A percentile compares a stretch with the other conserved stretches of the same genome.
Conservation (phyloP, 64 coral and sea anemone species). For the Montipora sp. region DNA sequence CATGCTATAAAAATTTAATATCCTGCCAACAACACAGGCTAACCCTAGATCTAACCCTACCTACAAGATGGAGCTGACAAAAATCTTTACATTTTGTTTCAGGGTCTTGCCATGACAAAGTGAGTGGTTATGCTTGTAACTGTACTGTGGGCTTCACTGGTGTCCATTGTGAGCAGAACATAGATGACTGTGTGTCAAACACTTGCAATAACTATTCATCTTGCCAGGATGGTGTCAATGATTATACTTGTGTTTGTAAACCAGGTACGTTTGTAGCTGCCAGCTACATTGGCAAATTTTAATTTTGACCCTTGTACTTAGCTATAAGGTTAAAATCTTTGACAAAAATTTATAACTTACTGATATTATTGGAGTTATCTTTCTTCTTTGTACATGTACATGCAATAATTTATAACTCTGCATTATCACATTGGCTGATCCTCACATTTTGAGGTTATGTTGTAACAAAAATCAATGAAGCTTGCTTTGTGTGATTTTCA, state of each 20-base stretch:
- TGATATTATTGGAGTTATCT: background rate
- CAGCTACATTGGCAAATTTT: background rate
- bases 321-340: background rate
- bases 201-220: slow-evolving; percentile 57
- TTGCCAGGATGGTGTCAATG: slow-evolving; percentile 77
- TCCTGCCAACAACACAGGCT: no score
- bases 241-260: slow-evolving; percentile 80
- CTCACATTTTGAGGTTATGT: no score
- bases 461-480: no score
- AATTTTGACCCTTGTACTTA: no score
- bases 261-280: slow-evolving; percentile 54
- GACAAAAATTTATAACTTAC: background rate
- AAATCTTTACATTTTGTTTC: background rate
- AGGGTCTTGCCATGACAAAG: slow-evolving; percentile 69
- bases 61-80: background rate
- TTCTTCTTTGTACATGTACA: no score
- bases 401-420: no score
- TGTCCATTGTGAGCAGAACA: slow-evolving; percentile 70
- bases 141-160: slow-evolving; percentile 79
- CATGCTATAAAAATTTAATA: no score
- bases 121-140: slow-evolving; percentile 63
- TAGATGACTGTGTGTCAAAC: slow-evolving; percentile 76
- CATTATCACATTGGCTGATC: no score
- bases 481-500: no score
- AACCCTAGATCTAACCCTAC: no score